Evolutionary conservation across 2,113 vertebrate genomes (phyloP).

Genomic region (Poecile atricapillus): DNA sequence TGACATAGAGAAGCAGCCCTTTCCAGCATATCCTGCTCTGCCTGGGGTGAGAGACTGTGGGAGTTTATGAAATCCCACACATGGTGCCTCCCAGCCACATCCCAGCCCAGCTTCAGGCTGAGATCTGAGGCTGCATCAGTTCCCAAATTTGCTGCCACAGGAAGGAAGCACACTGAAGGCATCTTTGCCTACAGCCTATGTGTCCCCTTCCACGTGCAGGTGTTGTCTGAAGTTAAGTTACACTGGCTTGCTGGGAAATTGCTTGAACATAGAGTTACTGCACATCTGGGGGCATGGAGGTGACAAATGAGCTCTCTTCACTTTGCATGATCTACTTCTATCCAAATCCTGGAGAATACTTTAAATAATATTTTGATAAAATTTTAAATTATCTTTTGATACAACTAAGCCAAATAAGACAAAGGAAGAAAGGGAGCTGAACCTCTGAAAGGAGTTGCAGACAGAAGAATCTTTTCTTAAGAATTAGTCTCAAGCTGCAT

Average conservation of each 20-base stretch:
- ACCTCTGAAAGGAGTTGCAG: neutral
- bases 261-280: neutral
- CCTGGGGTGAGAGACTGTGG: neutral
- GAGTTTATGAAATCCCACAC: rapidly evolving
- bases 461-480: neutral
- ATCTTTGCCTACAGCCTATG: neutral
- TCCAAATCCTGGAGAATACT: neutral
- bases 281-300: neutral
- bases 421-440: neutral
- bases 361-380: neutral
- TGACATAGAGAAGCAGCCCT: neutral
- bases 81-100: neutral
- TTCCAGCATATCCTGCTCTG: neutral
- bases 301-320: neutral
- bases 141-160: neutral
- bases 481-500: neutral
- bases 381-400: neutral
- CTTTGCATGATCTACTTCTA: neutral
- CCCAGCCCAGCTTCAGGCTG: neutral
- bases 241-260: neutral
- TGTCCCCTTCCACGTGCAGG: rapidly evolving
- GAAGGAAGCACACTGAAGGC: neutral
- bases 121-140: neutral
- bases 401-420: neutral
- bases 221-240: neutral